These are phyloP conservation scores for Glyptemys insculpta DNA, from an alignment of 2,797 vertebrate species.

Conservation along the genomic window DNA sequence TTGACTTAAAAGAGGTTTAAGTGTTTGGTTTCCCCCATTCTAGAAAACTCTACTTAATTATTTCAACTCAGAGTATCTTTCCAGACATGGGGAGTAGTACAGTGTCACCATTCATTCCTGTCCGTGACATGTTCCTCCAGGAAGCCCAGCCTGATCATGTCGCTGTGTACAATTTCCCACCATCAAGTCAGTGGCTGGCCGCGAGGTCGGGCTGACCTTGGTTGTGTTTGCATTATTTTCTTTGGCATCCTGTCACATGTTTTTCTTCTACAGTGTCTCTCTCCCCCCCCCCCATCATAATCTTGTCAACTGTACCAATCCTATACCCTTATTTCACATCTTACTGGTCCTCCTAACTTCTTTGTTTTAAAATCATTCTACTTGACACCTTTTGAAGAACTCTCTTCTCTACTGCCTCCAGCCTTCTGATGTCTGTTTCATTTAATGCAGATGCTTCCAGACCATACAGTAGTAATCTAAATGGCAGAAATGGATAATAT, in stretches of 20 bases:
- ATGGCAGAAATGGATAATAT: background rate
- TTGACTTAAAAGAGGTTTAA: background rate
- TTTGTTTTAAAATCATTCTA: background rate
- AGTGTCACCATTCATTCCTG: background rate
- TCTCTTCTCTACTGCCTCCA: background rate
- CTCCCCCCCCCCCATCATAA: background rate
- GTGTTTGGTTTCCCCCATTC: background rate
- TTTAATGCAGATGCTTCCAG: background rate
- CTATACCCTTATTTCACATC: background rate
- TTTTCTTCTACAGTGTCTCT: background rate
- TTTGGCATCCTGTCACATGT: background rate
- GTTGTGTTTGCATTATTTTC: background rate
- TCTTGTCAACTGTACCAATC: background rate
- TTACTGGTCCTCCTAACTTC: background rate
- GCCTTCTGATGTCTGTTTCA: background rate
- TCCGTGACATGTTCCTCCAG: background rate
- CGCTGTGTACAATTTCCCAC: background rate
- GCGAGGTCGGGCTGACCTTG: background rate
- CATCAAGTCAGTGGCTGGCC: background rate
- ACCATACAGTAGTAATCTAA: background rate
- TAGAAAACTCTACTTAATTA: background rate
- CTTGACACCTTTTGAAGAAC: background rate
- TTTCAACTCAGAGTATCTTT: background rate
- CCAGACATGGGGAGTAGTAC: background rate
- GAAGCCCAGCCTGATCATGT: background rate